phyloP scores from a whole-genome alignment of 2,888 invertebrate species.

The Drosophila cracens region DNA sequence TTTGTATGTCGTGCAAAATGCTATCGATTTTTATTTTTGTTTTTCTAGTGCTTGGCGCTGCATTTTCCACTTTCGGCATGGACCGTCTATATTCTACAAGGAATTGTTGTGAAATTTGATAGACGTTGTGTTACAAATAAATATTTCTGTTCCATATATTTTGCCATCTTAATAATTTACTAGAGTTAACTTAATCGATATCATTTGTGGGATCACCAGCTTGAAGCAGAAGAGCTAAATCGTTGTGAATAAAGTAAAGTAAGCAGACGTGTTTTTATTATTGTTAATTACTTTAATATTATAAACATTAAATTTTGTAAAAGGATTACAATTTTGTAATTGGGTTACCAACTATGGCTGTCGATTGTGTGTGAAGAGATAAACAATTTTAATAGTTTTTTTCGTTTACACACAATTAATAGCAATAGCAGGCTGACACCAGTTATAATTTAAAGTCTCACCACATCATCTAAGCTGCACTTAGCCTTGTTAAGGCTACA shows the following conservation, averaged over 20 bases:
- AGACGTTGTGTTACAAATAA: not conserved
- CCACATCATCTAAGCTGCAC: no score
- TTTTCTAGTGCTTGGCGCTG: slow-evolving; percentile 86
- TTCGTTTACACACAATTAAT: slow-evolving; percentile 11
- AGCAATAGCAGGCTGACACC: slow-evolving; percentile 3
- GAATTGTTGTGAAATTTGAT: slow-evolving; percentile 88
- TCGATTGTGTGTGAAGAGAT: slow-evolving; percentile 14
- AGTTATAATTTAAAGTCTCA: not conserved
- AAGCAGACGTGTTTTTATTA: not conserved
- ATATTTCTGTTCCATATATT: not conserved
- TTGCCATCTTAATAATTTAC: not conserved
- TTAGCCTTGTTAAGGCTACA: slow-evolving; percentile 1
- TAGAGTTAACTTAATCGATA: not conserved
- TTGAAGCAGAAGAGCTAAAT: not conserved
- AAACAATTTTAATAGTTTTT: not conserved
- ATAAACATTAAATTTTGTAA: slow-evolving; percentile 41
- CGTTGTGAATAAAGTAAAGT: not conserved
- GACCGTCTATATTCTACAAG: slow-evolving; percentile 84
- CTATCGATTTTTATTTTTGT: slow-evolving; percentile 93
- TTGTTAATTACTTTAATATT: not conserved
- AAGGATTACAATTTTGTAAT: slow-evolving; percentile 9
- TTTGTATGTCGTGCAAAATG: slow-evolving; percentile 92
- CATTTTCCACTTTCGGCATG: slow-evolving; percentile 88
- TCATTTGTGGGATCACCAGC: not conserved
- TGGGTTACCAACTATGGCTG: slow-evolving; percentile 4